Evolutionary conservation across 2,797 vertebrate genomes (phyloP).

Genomic region (Schizopygopsis pylzovi): DNA sequence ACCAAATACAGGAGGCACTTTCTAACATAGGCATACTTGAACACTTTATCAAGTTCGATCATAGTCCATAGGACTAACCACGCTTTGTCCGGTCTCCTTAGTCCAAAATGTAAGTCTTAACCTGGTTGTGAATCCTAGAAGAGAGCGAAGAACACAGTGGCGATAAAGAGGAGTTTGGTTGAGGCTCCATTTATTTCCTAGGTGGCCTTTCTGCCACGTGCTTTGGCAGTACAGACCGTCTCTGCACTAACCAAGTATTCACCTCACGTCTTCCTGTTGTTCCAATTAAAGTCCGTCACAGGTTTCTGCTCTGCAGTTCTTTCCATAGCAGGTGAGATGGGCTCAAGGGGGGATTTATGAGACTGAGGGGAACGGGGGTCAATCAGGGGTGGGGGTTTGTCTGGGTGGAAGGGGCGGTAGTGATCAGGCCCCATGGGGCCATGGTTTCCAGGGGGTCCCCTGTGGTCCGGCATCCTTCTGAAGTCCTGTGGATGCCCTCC

Average conservation of each 20-base stretch:
- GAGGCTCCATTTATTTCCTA: conserved; percentile 61
- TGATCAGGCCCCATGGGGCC: conserved; percentile 88
- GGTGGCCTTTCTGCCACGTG: conserved; percentile 56
- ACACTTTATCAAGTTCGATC: conserved; percentile 65
- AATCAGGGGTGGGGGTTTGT: conserved; percentile 86
- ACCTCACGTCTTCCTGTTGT: conserved; percentile 86
- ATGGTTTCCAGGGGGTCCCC: conserved; percentile 76
- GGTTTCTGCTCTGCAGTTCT: conserved; percentile 86
- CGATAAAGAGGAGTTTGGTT: conserved; percentile 57
- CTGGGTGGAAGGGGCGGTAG: conserved; percentile 90
- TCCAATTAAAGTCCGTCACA: conserved; percentile 91
- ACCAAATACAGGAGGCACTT: conserved; percentile 82
- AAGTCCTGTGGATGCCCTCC: conserved; percentile 89
- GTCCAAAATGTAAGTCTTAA: conserved; percentile 62
- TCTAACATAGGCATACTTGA: conserved; percentile 73
- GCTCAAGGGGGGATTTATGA: conserved; percentile 93
- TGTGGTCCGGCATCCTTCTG: conserved; percentile 91
- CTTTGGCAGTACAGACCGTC: conserved; percentile 73
- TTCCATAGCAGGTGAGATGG: conserved; percentile 86
- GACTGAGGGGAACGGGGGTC: conserved; percentile 92
- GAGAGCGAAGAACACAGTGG: conserved; percentile 47
- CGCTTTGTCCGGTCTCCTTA: conserved; percentile 62
- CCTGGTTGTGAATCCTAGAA: conserved; percentile 63
- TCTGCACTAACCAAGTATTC: conserved; percentile 59
- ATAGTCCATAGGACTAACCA: conserved; percentile 84